Evolutionary conservation across 2,797 vertebrate genomes (phyloP).

Genomic region (Tiaroga cobitis): DNA sequence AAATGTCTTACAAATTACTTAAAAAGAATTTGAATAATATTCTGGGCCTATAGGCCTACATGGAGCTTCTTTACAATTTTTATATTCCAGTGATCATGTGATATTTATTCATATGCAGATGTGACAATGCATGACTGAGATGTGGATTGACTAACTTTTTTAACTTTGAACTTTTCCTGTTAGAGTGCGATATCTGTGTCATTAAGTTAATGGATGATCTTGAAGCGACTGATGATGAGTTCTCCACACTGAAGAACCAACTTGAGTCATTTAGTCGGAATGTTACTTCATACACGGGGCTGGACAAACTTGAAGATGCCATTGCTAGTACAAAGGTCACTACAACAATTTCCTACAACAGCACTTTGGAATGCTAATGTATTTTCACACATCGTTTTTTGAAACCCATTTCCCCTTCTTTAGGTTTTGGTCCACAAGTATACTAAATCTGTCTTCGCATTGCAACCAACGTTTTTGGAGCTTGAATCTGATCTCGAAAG

Average conservation of each 20-base stretch:
- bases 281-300: conserved; percentile 63
- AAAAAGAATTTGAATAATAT: background rate
- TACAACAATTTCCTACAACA: conserved; percentile 1
- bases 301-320: conserved; percentile 74
- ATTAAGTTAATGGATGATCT: conserved; percentile 76
- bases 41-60: background rate
- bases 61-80: background rate
- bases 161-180: conserved; percentile 23
- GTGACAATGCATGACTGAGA: background rate
- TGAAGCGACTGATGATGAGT: conserved; percentile 69
- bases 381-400: background rate
- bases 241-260: conserved; percentile 73
- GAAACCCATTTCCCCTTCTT: background rate
- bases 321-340: conserved; percentile 78
- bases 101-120: background rate
- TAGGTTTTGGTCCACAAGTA: conserved; percentile 76
- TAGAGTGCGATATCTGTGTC: conserved; percentile 84
- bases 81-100: background rate
- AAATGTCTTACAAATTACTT: background rate
- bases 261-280: conserved; percentile 69
- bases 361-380: background rate
- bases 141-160: background rate
- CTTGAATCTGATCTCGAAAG: conserved; percentile 74
- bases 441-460: conserved; percentile 66
- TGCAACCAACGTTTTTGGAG: conserved; percentile 70